These are phyloP conservation scores for Rhinella marina DNA, from an alignment of 2,797 vertebrate genomes.

Conservation along the genomic window DNA sequence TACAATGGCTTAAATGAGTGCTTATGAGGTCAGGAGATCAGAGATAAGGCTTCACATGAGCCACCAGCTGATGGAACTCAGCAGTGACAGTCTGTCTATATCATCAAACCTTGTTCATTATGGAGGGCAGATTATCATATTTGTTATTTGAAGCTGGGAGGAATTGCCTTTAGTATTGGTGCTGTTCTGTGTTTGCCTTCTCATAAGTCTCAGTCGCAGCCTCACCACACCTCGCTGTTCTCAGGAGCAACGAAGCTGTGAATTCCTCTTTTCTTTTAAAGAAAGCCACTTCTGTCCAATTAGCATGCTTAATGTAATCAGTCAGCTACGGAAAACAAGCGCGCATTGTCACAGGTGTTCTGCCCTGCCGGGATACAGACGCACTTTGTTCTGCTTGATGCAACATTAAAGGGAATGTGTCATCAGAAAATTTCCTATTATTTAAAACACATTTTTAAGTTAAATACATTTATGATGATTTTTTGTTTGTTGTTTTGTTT, in stretches of 20 bases:
- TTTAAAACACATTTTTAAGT: too few species aligned
- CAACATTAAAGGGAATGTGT: background rate
- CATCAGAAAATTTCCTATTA: too few species aligned
- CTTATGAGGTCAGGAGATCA: too few species aligned
- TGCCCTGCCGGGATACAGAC: background rate
- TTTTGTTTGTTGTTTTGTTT: too few species aligned
- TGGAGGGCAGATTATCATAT: background rate
- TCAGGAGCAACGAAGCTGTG: background rate
- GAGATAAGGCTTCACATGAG: too few species aligned
- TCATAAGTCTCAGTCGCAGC: background rate
- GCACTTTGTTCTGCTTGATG: background rate
- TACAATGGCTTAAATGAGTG: too few species aligned
- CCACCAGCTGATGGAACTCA: too few species aligned
- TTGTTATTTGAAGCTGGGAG: background rate
- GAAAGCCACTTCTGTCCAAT: constrained; percentile 16
- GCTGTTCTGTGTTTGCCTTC: background rate
- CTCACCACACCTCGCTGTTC: background rate
- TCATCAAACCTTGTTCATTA: background rate
- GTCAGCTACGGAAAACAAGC: background rate
- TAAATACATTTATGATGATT: too few species aligned
- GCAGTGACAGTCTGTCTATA: too few species aligned
- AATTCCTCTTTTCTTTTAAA: background rate
- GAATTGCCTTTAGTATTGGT: background rate
- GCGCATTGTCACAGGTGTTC: background rate
- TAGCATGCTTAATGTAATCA: constrained; percentile 2